Evolutionary conservation across 2,888 invertebrate species (phyloP).

Genomic region (Antheraea yamamai): DNA sequence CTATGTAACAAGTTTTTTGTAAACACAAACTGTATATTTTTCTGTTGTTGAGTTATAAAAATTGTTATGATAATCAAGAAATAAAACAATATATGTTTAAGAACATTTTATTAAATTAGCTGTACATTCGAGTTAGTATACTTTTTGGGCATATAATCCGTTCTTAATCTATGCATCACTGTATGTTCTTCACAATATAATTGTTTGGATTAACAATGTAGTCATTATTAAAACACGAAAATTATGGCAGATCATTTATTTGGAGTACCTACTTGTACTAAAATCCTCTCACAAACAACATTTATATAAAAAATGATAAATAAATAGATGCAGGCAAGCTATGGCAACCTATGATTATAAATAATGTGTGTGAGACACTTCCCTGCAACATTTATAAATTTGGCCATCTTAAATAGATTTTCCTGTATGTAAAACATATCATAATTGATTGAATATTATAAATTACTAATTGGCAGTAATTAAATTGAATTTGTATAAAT

Average conservation of each 20-base stretch:
- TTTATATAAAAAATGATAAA: constrained; percentile 72
- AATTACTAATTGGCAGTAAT: constrained; percentile 78
- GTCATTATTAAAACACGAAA: constrained; percentile 78
- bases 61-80: constrained; percentile 20
- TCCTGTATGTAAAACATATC: constrained; percentile 44
- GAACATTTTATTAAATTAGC: constrained; percentile 82
- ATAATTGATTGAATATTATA: constrained; percentile 60
- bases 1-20: no score
- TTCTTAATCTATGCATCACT: constrained; percentile 77
- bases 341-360: constrained; percentile 77
- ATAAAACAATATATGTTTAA: constrained; percentile 60
- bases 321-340: constrained; percentile 81
- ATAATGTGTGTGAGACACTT: constrained; percentile 74
- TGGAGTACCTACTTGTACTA: constrained; percentile 69
- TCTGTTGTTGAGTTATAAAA: background rate
- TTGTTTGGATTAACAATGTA: constrained; percentile 72
- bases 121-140: constrained; percentile 83
- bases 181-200: constrained; percentile 62
- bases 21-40: no score
- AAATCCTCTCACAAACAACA: constrained; percentile 77
- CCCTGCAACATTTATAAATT: constrained; percentile 74
- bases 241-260: constrained; percentile 82
- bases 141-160: constrained; percentile 80
- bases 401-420: constrained; percentile 52
- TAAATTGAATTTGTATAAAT: constrained; percentile 76